Conservation (phyloP, 2,797 vertebrate species). For the Crocidura indochinensis region DNA sequence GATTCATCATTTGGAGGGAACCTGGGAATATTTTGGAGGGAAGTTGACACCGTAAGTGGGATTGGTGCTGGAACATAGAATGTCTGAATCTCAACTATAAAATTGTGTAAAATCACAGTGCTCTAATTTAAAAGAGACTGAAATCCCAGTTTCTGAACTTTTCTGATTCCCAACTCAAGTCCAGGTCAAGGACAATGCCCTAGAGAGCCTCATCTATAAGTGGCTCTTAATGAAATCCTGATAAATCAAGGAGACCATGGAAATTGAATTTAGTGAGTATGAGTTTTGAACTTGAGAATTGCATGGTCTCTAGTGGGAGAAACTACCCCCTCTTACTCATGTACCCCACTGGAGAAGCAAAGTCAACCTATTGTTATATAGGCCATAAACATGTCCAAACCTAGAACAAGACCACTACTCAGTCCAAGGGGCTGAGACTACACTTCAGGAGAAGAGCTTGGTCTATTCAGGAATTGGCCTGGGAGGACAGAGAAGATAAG, state of each 20-base stretch:
- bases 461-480: not conserved
- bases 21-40: no score
- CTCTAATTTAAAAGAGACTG: no score
- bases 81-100: no score
- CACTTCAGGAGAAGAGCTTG: not conserved
- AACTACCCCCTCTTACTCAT: not conserved
- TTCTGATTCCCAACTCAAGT: not conserved
- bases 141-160: not conserved
- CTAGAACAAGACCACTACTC: no score
- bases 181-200: no score
- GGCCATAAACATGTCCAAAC: not conserved
- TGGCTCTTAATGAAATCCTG: no score
- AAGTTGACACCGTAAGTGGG: no score
- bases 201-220: not conserved
- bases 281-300: rapidly evolving
- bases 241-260: not conserved
- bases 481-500: rapidly evolving
- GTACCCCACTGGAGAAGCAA: not conserved
- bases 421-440: not conserved
- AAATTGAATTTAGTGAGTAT: not conserved
- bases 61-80: no score
- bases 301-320: rapidly evolving
- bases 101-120: no score
- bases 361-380: not conserved
- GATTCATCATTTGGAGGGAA: no score